Base-by-base conservation (phyloP, 2,113 vertebrate species). In the Leucosticte australis region DNA sequence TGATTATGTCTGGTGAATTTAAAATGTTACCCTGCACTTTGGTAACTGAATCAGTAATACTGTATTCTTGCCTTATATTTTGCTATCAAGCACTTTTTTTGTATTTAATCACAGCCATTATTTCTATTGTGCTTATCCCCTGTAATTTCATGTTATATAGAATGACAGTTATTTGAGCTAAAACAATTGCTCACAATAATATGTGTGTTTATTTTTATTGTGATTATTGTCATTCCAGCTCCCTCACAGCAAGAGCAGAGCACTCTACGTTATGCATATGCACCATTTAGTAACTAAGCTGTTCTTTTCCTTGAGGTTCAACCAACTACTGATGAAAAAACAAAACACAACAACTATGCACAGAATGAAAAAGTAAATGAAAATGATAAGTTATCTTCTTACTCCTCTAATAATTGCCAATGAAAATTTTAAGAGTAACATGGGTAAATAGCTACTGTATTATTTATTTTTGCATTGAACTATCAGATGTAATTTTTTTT, bases 101-200 rank as follows among this genome's bases (percentile, higher is more conserved):
- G 7, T 73, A 82, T 83, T 91, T 85, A 95, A 87, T 92, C 53
- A 92, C n/a, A 83, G 50, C 67, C 76, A 95, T 92, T 90, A 95
- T 55, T 95, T 91, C 69, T 91, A 79, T 57, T 92, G 49, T 79
- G 74, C 33, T 67, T 84, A 89, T 39, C 20, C 63, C 26, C 49
- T 57, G 67, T 69, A 88, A 95, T 95, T 87, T 91, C 56, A 55
- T 55, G 60, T 90, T 79, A 90, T 53, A 75, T 0, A 73, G 37
- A 89, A 85, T 62, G 81, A 95, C 89, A 97, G 87, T 76, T 89
- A 91, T 56, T 70, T 95, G 89, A 94, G 59, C 49, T 94, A 91
- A 91, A 96, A 92, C 84, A 94, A 95, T 85, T 87, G 47, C 83
- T 94, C 46, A 65, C 30, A 87, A 37, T 68, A 87, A 89, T 76